Evolutionary conservation across 1,140 invertebrate genomes (phyloP).

Genomic region (Ctenoplectra terminalis): DNA sequence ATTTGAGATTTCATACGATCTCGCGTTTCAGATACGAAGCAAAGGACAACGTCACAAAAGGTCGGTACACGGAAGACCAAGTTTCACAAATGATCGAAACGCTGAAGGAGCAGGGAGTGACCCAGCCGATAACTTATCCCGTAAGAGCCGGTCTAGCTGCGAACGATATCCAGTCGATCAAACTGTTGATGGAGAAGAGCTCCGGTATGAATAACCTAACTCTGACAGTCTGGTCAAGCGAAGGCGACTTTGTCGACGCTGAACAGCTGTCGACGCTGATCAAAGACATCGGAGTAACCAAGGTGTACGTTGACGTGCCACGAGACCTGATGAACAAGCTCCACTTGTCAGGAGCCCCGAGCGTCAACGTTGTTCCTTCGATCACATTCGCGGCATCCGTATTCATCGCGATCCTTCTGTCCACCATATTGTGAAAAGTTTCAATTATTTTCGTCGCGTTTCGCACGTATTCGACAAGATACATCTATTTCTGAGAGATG

Average conservation of each 20-base stretch:
- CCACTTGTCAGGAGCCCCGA: conserved; percentile 62
- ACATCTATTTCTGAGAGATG: too few relatives aligned
- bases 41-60: conserved; percentile 78
- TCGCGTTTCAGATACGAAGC: conserved; percentile 68
- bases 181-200: conserved; percentile 82
- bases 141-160: conserved; percentile 89
- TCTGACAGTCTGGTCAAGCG: conserved; percentile 89
- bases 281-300: conserved; percentile 84
- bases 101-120: conserved; percentile 84
- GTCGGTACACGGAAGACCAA: conserved; percentile 87
- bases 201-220: conserved; percentile 79
- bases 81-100: conserved; percentile 89
- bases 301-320: conserved; percentile 89
- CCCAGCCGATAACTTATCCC: conserved; percentile 90
- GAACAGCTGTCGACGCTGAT: conserved; percentile 85
- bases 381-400: conserved; percentile 9
- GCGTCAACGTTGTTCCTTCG: conserved; percentile 13
- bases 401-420: conserved; percentile 41
- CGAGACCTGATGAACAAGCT: conserved; percentile 83
- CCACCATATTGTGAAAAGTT: conserved; percentile 58
- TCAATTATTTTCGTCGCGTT: background rate
- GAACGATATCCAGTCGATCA: conserved; percentile 84
- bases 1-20: background rate
- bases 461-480: background rate
- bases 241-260: conserved; percentile 85